Evolutionary conservation across 2,888 invertebrate genomes (phyloP), one percentile per base, ranked within the genome.

Genomic region (Ormyrus nitidulus): DNA sequence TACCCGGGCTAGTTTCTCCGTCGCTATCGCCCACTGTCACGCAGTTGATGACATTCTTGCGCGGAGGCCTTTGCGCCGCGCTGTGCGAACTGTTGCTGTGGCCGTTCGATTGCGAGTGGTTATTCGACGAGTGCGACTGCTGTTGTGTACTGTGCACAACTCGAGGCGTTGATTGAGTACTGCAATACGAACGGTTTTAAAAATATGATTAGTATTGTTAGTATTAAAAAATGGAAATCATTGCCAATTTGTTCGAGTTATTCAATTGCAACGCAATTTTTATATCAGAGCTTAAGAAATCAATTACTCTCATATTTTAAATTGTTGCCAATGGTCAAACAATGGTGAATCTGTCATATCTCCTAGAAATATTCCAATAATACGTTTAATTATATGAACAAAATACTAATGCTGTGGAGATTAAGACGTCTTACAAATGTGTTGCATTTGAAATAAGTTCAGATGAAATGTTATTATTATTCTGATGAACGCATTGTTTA

Each of bases 21-120:
- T 95, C 95, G 89, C 94, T 95, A 87, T 96, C 96, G 83, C 93
- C 94, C 78, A 96, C 94, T 82, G 95, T 95, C 79, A 96, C 95
- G 90, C 95, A 96, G 86, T 95, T 95, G 86, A 95, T 95, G 81
- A 95, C 94, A 90, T 95, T 95, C 88, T 95, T 95, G 77, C 95
- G 92, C 85, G 93, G 93, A 78, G 86, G 75, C 44, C 89, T 85
- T 58, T 87, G 88, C 3, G 86, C 84, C 5, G 86, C 82, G 19
- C 49, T 53, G n/a, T 69, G 51, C 8, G 70, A 65, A 58, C 59
- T 65, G 13, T 71, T 83, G 64, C 80, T 83, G 53, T 86, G 85
- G 11, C 84, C 79, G 78, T 82, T 61, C 69, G 75, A 56, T 71
- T 77, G 64, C 44, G 64, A 73, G 11, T 77, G 72, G 6, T 51